Conservation (phyloP, 2,888 invertebrate genomes). For the Aspidapion aeneum region DNA sequence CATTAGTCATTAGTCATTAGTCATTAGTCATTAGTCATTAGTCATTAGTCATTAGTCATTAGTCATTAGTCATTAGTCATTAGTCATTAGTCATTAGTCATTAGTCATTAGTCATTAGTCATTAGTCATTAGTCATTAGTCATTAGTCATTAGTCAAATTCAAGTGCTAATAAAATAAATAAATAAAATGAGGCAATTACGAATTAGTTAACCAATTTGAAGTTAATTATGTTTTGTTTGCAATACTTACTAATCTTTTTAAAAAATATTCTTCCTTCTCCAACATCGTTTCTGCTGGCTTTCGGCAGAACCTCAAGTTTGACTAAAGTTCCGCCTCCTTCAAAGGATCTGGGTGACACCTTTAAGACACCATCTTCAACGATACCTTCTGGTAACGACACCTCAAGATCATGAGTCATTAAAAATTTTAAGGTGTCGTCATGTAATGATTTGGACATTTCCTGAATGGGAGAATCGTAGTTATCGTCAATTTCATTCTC, state of each 20-base stretch:
- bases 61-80: too few relatives aligned
- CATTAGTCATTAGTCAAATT: too few relatives aligned
- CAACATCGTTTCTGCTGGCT: conserved; percentile 33
- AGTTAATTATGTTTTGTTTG: too few relatives aligned
- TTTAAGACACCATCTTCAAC: conserved; percentile 71
- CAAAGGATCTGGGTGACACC: conserved; percentile 69
- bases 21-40: too few relatives aligned
- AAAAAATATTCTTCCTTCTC: conserved; percentile 54
- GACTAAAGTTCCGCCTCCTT: conserved; percentile 71
- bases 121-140: too few relatives aligned
- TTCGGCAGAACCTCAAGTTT: conserved; percentile 68
- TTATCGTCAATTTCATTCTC: conserved; percentile 36
- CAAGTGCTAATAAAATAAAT: too few relatives aligned
- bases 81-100: too few relatives aligned
- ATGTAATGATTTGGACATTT: conserved; percentile 68
- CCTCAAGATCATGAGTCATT: conserved; percentile 72
- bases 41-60: too few relatives aligned
- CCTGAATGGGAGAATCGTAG: conserved; percentile 62
- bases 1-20: too few relatives aligned
- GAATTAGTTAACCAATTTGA: too few relatives aligned
- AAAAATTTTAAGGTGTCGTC: conserved; percentile 64
- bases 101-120: too few relatives aligned
- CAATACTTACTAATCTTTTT: conserved; percentile 67
- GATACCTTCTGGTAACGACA: conserved; percentile 67
- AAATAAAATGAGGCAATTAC: too few relatives aligned